Base-by-base conservation (phyloP, 2,797 vertebrate genomes). In the Clarias fuscus region DNA sequence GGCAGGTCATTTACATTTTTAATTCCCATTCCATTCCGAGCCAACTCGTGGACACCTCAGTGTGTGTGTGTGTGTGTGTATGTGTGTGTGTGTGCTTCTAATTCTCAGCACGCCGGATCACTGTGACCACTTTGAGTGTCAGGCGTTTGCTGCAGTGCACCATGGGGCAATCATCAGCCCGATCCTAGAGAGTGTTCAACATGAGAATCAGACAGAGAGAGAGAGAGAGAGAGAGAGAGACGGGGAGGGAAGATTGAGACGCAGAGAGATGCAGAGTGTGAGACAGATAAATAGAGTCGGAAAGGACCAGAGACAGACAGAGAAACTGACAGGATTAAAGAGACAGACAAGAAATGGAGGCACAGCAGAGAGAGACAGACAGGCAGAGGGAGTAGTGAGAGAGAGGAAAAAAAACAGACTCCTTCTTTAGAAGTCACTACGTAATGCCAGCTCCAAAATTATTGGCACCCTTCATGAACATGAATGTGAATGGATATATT, bases 1-100 rank as follows among this genome's bases (percentile, higher is more conserved):
- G 94, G 91, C 22, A 92, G 94, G 92, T 94, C 96, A 98, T 98
- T 98, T 97, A 96, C 97, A 98, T 98, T 96, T 98, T 97, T 97
- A 96, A 98, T 97, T 97, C 95, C 94, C 96, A 93, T 94, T 92
- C 94, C 96, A 93, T 94, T 92, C 95, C 93, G 95, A 94, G 96
- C 95, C 96, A 94, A 78, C 95, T 97, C 89, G 92, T 93, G 94
- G 93, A 95, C 90, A 89, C 91, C 93, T 78, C 56, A 6, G 83
- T 85, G 83, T 84, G 70, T 72, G 48, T 84, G 53, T 30, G 43
- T 62, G 85, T 67, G 56, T 79, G 67, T 88, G 78, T 80, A 37
- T 64, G n/a, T 67, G 87, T 59, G 53, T 75, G 22, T 75, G 58
- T 85, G 61, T 33, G 33, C 2, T 83, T 88, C 43, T 78, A 65